A percentile compares a stretch with the other conserved stretches of the same genome.
phyloP scores from a whole-genome alignment of 2,113 vertebrate genomes.

The Poeciliopsis turrubarensis region DNA sequence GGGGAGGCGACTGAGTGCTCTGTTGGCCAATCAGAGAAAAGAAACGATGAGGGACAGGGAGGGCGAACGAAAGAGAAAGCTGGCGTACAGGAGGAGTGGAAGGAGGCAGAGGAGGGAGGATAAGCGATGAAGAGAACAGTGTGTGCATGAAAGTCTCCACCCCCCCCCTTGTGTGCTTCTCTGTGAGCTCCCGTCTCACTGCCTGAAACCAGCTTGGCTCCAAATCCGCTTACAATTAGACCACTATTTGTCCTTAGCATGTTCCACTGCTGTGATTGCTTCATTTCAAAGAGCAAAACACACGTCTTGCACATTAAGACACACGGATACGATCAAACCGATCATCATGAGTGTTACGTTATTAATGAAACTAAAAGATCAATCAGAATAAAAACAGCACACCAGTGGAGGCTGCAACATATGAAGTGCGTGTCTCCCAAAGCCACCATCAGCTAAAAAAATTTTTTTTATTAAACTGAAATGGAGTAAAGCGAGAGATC shows the following conservation, averaged over 20 bases:
- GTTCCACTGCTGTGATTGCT: not conserved
- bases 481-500: conserved; percentile 42
- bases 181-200: conserved; percentile 54
- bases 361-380: conserved; percentile 5
- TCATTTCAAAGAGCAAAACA: conserved; percentile 1
- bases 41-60: conserved; percentile 47
- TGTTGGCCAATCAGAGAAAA: conserved; percentile 66
- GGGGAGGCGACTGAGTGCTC: conserved; percentile 32
- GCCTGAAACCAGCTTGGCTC: conserved; percentile 61
- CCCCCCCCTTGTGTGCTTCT: conserved; percentile 20
- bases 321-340: not conserved
- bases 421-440: conserved; percentile 22
- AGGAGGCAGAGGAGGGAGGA: conserved; percentile 53
- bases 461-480: not conserved
- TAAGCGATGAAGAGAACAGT: conserved; percentile 62
- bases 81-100: conserved; percentile 43
- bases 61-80: conserved; percentile 35
- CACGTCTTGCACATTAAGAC: not conserved
- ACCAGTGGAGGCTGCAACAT: conserved; percentile 9
- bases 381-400: conserved; percentile 27
- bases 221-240: conserved; percentile 72
- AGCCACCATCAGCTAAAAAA: conserved; percentile 9
- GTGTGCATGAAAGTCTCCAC: conserved; percentile 49
- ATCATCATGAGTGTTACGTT: not conserved
- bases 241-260: conserved; percentile 27